Conservation (phyloP, 2,888 invertebrate genomes). For the Pyrrhia umbra region DNA sequence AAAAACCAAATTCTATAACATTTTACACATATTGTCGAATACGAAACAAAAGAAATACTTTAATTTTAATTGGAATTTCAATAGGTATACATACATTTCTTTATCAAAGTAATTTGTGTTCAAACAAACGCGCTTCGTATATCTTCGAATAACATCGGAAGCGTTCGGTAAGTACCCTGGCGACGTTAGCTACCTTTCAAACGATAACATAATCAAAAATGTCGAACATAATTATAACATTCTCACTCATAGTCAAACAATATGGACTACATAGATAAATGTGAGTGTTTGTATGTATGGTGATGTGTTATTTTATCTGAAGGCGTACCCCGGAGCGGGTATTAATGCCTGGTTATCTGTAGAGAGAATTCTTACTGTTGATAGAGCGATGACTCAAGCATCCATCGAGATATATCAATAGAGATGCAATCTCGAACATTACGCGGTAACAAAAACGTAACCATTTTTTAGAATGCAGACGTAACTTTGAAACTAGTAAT, state of each 20-base stretch:
- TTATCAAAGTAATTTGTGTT: too few relatives aligned
- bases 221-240: slow-evolving; percentile 43
- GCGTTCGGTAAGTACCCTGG: neutral
- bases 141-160: neutral
- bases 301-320: slow-evolving; percentile 43
- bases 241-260: slow-evolving; percentile 13
- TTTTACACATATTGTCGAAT: too few relatives aligned
- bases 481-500: too few relatives aligned
- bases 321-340: slow-evolving; percentile 13
- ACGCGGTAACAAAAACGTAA: too few relatives aligned
- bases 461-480: too few relatives aligned
- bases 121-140: neutral
- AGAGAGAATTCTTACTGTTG: slow-evolving; percentile 29
- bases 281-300: slow-evolving; percentile 28
- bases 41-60: too few relatives aligned
- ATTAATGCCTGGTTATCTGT: slow-evolving; percentile 13
- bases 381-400: neutral
- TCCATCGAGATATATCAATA: too few relatives aligned
- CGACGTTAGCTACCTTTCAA: slow-evolving; percentile 44
- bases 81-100: too few relatives aligned
- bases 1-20: too few relatives aligned
- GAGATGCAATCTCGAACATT: too few relatives aligned
- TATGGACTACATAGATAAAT: slow-evolving; percentile 42
- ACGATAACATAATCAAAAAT: slow-evolving; percentile 34
- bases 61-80: too few relatives aligned